Evolutionary conservation across 2,888 invertebrate genomes (phyloP), one percentile per base, ranked within the genome.

Genomic region (Tachina lurida): DNA sequence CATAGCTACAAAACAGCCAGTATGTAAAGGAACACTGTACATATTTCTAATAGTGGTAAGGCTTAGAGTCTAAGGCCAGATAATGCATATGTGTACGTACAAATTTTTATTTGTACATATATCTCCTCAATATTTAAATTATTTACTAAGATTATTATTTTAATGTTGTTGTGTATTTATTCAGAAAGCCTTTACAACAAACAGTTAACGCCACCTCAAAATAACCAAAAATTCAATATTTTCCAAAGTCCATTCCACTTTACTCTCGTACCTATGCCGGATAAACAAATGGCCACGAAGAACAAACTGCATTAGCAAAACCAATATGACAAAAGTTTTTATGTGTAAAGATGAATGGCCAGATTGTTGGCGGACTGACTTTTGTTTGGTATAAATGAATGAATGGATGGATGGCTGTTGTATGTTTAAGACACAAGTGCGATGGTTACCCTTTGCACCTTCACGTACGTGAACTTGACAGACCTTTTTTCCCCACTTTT

Each of bases 361-460:
- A 45, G 54, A 56, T 76, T 39, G 60, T 74, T 74, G 39, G 31
- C 31, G 45, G 52, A 13, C 17, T 31, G 47, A 41, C 19, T 63
- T 63, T 63, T 54, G 75, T 3, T 65, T 79, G 22, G 54, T 13
- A 17, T n/a, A n/a, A n/a, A 31, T 22, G 73, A 17, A 54, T 65
- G 43, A 45, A 19, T 70, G 71, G 45, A 49, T 80, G 74, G 39
- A 65, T 83, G 63, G 15, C 56, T 77, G 49, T 47, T 68, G 82
- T 71, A 47, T 83, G 47, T 80, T 76, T 56, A 31, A 79, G 84
- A 73, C 84, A 87, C 84, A 87, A 87, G 84, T 84, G 87, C 49
- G 75, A 82, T 82, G 82, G 86, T 81, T 87, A 84, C 85, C 81
- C 71, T 86, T 84, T 85, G 83, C 84, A 87, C 83, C 83, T 83